Evolutionary conservation across 2,797 vertebrate genomes (phyloP).

Genomic region (Apodemus agrarius): DNA sequence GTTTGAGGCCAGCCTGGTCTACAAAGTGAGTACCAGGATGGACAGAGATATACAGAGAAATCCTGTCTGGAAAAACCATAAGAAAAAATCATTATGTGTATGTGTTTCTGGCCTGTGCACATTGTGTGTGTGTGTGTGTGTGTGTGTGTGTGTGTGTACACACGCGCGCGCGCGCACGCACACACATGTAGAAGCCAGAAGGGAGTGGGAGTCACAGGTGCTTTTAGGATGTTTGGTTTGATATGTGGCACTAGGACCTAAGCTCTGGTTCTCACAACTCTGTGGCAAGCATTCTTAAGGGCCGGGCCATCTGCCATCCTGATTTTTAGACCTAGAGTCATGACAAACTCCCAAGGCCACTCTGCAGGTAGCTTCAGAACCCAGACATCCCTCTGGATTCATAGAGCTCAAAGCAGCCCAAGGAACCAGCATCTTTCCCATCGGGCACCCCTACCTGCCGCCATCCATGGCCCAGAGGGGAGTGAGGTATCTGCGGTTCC

Average conservation of each 20-base stretch:
- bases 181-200: background rate
- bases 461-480: background rate
- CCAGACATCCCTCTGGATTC: background rate
- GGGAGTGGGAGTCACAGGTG: background rate
- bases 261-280: background rate
- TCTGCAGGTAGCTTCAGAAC: background rate
- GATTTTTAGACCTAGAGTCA: background rate
- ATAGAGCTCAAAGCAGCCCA: background rate
- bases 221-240: background rate
- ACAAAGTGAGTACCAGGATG: background rate
- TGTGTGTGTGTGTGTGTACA: background rate
- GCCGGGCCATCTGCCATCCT: background rate
- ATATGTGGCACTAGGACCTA: background rate
- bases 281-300: background rate
- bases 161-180: fast-evolving
- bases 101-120: background rate
- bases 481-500: background rate
- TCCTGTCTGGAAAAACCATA: background rate
- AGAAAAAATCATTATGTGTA: background rate
- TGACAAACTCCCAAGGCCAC: too few relatives aligned
- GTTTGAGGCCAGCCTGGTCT: background rate
- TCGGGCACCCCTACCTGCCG: too few relatives aligned
- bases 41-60: background rate
- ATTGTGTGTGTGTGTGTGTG: background rate
- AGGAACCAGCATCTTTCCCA: fast-evolving